These are phyloP conservation scores for Rhodinocichla rosea DNA, from an alignment of 2,113 vertebrate genomes.

Conservation along the genomic window DNA sequence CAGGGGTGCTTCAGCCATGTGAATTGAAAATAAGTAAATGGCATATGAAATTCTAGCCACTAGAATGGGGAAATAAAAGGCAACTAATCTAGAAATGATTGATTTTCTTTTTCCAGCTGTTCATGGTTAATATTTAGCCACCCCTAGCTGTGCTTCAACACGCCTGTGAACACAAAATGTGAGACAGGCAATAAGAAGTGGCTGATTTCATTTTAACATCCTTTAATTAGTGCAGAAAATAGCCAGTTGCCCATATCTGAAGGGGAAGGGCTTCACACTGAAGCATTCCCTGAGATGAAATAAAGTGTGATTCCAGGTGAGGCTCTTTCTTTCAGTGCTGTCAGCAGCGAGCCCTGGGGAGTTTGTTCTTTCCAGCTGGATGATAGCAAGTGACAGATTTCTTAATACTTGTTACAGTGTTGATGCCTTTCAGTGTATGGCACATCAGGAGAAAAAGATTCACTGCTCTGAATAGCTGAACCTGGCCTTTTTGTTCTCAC, in stretches of 20 bases:
- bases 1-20: not conserved
- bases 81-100: not conserved
- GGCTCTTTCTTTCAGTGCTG: not conserved
- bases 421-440: not conserved
- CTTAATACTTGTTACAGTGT: not conserved
- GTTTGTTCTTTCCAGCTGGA: not conserved
- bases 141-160: not conserved
- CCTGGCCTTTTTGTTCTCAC: not conserved
- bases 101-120: not conserved
- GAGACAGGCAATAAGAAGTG: not conserved
- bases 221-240: conserved; percentile 55
- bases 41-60: not conserved
- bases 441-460: not conserved
- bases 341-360: not conserved
- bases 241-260: not conserved
- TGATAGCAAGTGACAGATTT: conserved; percentile 22
- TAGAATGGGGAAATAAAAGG: not conserved
- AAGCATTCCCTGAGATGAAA: not conserved
- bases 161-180: not conserved
- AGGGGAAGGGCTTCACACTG: not conserved
- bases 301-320: conserved; percentile 30
- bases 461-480: not conserved
- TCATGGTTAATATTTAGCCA: not conserved
- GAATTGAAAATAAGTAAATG: not conserved
- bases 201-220: conserved; percentile 8